Percentiles rank a stretch among this genome's conserved stretches.
These are phyloP conservation scores for Pteria penguin DNA, from an alignment of 2,888 invertebrate genomes.

Conservation along the genomic window DNA sequence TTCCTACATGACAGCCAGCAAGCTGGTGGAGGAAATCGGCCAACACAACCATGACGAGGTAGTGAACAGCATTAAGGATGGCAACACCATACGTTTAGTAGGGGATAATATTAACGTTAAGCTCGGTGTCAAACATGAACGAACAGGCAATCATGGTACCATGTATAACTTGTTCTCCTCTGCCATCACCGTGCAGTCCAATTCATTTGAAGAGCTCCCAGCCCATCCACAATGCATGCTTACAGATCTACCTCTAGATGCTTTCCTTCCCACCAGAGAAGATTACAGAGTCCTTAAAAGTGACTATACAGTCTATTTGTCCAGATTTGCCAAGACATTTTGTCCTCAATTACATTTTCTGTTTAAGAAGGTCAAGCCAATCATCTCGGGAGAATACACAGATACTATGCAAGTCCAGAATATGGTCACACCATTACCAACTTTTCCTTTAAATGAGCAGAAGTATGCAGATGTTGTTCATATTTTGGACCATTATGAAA, in stretches of 20 bases:
- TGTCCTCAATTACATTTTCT: constrained; percentile 1
- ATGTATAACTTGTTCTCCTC: constrained; percentile 15
- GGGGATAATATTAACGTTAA: constrained; percentile 25
- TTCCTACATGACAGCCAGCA: background rate
- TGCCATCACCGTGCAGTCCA: background rate
- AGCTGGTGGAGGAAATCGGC: constrained; percentile 5
- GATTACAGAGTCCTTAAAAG: background rate
- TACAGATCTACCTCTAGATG: background rate
- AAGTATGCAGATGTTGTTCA: constrained; percentile 25
- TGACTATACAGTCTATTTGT: background rate
- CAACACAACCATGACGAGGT: constrained; percentile 1
- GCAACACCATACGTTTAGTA: constrained; percentile 4
- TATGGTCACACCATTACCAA: background rate
- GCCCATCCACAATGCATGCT: background rate
- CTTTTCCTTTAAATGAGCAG: constrained; percentile 8
- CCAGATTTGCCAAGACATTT: background rate
- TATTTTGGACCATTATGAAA: constrained; percentile 15
- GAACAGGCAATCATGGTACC: constrained; percentile 7
- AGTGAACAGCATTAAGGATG: background rate
- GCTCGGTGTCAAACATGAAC: constrained; percentile 10
- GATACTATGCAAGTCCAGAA: background rate
- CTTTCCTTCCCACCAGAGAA: background rate
- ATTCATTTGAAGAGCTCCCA: constrained; percentile 7
- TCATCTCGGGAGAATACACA: background rate
- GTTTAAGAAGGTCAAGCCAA: background rate